phyloP scores from a whole-genome alignment of 2,888 invertebrate genomes.

The Platypus cylindrus region DNA sequence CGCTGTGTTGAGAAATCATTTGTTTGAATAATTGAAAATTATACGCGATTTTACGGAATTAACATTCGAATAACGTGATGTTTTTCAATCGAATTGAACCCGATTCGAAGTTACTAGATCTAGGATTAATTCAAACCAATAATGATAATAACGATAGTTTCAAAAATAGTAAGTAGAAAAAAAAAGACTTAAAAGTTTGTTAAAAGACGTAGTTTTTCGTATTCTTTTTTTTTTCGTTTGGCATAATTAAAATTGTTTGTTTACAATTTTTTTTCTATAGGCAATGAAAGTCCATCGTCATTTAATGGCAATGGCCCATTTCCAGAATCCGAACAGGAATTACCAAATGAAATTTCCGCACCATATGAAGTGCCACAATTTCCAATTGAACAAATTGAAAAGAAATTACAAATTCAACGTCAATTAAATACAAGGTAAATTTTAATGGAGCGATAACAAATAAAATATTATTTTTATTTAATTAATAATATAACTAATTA shows the following conservation, averaged over 20 bases:
- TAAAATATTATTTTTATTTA: too few species aligned
- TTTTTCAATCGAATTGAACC: conserved; percentile 3
- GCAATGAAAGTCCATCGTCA: conserved; percentile 61
- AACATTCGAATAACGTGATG: too few species aligned
- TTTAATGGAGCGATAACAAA: too few species aligned
- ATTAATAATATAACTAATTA: too few species aligned
- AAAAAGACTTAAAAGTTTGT: background rate
- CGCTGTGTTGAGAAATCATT: too few species aligned
- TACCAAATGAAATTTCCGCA: conserved; percentile 81
- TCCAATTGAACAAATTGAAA: conserved; percentile 94
- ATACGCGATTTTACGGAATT: too few species aligned
- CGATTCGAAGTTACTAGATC: too few species aligned
- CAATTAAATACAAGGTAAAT: conserved; percentile 49
- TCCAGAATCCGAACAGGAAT: conserved; percentile 42
- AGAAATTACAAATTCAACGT: conserved; percentile 78
- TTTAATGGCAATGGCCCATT: conserved; percentile 33
- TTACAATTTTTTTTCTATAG: conserved; percentile 37
- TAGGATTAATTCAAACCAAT: too few species aligned
- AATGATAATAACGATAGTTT: background rate
- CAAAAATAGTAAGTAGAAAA: background rate
- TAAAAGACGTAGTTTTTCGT: too few species aligned
- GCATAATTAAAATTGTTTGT: background rate
- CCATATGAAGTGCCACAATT: conserved; percentile 97
- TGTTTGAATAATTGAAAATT: too few species aligned
- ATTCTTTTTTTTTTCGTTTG: too few species aligned